phyloP scores from a whole-genome alignment of 2,113 vertebrate species.

The rabbit (Oryctolagus cuniculus) region DNA sequence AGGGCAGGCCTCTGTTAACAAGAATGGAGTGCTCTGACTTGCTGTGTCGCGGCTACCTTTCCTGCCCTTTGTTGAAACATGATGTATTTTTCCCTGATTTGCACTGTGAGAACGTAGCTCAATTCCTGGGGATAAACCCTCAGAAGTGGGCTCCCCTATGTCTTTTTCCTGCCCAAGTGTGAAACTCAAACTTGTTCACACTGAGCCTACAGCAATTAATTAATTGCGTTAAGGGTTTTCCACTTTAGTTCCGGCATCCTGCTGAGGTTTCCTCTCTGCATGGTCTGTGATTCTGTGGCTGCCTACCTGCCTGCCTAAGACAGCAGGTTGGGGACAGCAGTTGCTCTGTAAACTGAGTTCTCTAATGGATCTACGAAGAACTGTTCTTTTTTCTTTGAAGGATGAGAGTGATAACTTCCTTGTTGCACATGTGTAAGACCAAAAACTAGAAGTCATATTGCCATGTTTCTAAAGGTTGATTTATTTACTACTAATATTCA shows the following conservation, averaged over 20 bases:
- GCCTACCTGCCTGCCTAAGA: not conserved
- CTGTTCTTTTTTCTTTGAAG: not conserved
- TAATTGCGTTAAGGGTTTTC: not conserved
- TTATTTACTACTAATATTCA: not conserved
- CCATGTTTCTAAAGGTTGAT: not conserved
- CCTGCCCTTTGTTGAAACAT: not conserved
- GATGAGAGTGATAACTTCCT: not conserved
- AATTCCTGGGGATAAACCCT: not conserved
- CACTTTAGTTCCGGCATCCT: not conserved
- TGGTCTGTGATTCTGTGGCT: not conserved
- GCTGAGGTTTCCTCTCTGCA: not conserved
- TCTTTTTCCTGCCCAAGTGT: too few relatives aligned
- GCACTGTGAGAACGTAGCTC: not conserved
- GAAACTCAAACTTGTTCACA: not conserved
- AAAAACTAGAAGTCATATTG: conserved; percentile 13
- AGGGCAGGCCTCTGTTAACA: not conserved
- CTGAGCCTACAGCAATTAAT: not conserved
- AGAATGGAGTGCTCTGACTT: not conserved
- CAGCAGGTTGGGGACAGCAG: too few relatives aligned
- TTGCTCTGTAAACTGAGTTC: not conserved
- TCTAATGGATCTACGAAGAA: not conserved
- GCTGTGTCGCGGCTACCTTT: not conserved
- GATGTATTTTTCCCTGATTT: not conserved
- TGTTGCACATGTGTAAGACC: not conserved
- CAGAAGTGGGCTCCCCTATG: not conserved